These are phyloP conservation scores for Chaetodon trifasciatus DNA, from an alignment of 2,797 vertebrate genomes.

Conservation along the genomic window DNA sequence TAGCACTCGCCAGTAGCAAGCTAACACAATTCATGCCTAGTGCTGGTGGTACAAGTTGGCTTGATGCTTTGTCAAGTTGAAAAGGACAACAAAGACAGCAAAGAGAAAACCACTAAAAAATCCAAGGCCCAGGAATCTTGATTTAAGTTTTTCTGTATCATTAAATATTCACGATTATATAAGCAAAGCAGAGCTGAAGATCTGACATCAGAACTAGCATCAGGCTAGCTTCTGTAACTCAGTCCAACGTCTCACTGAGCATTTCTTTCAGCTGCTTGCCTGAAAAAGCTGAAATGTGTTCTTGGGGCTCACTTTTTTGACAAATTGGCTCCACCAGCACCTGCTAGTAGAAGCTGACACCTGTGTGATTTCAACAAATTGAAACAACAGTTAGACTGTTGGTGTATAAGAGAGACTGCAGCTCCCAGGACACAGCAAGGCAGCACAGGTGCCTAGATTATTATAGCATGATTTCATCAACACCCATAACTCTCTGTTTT, in stretches of 20 bases:
- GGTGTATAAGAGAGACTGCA: no score
- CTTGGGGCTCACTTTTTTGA: no score
- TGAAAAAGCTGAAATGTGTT: no score
- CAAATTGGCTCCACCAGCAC: background rate
- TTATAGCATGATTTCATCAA: no score
- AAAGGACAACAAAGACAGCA: background rate
- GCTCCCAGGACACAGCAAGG: no score
- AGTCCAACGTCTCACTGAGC: background rate
- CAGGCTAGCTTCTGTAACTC: background rate
- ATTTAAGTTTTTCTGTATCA: background rate
- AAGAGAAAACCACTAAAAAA: background rate
- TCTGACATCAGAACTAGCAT: background rate
- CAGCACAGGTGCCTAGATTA: no score
- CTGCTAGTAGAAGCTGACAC: no score
- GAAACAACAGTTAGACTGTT: no score
- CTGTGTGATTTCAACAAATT: no score
- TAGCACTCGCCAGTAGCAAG: background rate
- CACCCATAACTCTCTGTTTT: no score
- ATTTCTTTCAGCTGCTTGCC: background rate
- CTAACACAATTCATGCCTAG: background rate
- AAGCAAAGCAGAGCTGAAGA: background rate
- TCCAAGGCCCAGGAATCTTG: background rate
- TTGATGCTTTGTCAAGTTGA: background rate
- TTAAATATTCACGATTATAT: background rate
- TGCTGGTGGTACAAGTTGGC: background rate